Evolutionary conservation across 1,140 invertebrate genomes (phyloP).

Genomic region (Papilio machaon): DNA sequence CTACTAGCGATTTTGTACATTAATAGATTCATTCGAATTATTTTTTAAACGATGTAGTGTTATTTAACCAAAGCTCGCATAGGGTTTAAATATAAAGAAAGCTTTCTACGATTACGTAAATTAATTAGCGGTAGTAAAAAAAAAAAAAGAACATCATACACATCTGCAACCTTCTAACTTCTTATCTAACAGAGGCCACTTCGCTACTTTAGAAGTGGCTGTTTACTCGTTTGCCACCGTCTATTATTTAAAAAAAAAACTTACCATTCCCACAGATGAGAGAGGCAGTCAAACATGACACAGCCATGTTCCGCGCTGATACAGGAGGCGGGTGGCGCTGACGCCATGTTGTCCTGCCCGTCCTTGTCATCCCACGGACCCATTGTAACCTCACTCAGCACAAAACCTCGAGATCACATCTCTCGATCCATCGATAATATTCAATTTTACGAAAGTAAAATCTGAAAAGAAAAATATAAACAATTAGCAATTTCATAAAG

Average conservation of each 20-base stretch:
- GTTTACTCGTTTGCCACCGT: background rate
- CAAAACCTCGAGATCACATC: slow-evolving; percentile 41
- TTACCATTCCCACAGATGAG: slow-evolving; percentile 78
- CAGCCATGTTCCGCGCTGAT: slow-evolving; percentile 77
- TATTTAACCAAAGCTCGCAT: background rate
- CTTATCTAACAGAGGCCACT: background rate
- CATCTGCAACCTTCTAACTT: too few relatives aligned
- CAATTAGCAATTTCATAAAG: slow-evolving; percentile 58
- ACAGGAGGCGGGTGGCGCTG: slow-evolving; percentile 66
- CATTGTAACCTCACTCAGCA: slow-evolving; percentile 52
- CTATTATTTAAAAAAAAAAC: slow-evolving; percentile 42
- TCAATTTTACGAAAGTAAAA: slow-evolving; percentile 49
- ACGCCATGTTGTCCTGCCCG: slow-evolving; percentile 60
- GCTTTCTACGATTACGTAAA: too few relatives aligned
- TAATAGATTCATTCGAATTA: background rate
- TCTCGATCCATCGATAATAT: background rate
- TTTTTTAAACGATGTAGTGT: background rate
- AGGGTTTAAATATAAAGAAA: background rate
- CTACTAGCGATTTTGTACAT: background rate
- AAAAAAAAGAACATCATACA: too few relatives aligned
- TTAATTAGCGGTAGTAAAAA: too few relatives aligned
- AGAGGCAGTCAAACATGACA: slow-evolving; percentile 78
- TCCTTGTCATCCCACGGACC: slow-evolving; percentile 40
- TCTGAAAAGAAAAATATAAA: slow-evolving; percentile 63
- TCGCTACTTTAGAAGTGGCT: background rate